Evolutionary conservation across 35 echinoderm and acorn worm species (phyloP).

Genomic region (Strongylocentrotus purpuratus): DNA sequence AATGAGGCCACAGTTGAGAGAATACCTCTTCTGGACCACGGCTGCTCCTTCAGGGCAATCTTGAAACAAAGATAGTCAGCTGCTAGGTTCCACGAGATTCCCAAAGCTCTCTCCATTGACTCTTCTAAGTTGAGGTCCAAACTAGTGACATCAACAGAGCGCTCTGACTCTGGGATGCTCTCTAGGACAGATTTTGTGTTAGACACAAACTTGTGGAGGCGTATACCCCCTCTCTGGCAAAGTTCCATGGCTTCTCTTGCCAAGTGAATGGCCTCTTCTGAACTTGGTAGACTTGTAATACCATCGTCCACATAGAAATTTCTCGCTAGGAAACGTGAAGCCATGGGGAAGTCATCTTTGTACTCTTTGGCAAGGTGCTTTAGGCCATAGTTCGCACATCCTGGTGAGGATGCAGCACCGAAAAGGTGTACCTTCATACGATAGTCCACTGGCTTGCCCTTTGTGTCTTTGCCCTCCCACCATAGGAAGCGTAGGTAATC

Average conservation of each 20-base stretch:
- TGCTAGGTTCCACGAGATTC: constrained; percentile 40
- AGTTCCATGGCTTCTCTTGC: constrained; percentile 39
- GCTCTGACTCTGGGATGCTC: constrained; percentile 51
- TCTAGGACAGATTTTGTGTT: constrained; percentile 51
- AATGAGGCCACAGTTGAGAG: constrained; percentile 66
- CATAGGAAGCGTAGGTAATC: constrained; percentile 69
- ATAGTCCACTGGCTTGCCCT: constrained; percentile 53
- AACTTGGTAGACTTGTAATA: constrained; percentile 39
- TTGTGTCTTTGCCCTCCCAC: constrained; percentile 52
- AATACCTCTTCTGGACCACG: constrained; percentile 60
- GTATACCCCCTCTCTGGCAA: constrained; percentile 42
- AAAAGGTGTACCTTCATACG: constrained; percentile 68
- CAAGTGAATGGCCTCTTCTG: constrained; percentile 47
- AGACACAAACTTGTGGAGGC: constrained; percentile 67
- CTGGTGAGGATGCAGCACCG: constrained; percentile 76
- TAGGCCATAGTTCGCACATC: constrained; percentile 78
- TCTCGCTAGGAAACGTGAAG: constrained; percentile 41
- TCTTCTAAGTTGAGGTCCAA: constrained; percentile 43
- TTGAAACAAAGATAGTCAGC: constrained; percentile 58
- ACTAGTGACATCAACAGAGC: constrained; percentile 32
- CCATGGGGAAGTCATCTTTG: constrained; percentile 46
- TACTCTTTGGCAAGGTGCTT: constrained; percentile 53
- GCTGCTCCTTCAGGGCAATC: constrained; percentile 49
- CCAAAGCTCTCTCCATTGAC: constrained; percentile 49
- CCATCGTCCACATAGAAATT: constrained; percentile 75